Base-by-base conservation (phyloP, 2,888 invertebrate genomes). In the Leuctra nigra region DNA sequence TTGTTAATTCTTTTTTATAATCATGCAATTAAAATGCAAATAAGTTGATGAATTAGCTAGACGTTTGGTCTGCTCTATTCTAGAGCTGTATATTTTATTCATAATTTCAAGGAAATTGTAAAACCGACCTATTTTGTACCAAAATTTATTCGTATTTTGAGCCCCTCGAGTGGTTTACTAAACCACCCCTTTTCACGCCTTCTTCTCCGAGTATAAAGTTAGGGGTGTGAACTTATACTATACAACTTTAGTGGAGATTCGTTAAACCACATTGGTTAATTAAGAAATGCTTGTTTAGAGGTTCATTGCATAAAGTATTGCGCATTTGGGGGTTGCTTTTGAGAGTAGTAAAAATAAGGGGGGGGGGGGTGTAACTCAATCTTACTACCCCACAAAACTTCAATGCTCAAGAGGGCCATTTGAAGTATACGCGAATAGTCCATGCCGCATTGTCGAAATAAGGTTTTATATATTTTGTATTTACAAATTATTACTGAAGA, bases 201-300 rank as follows among this genome's bases (percentile, higher is more conserved):
- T 46, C 20, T 22, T 22, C 46, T 23, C 23, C 23, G 24, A n/a
- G 24, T 6, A 13, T 38, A 46, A 22, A 46, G 46, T 22, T 46
- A 16, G n/a, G 14, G 36, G 14, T 39, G 20, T 39, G 39, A 39
- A 39, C 39, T 39, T 39, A 39, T 16, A 18, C 22, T 24, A 46
- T n/a, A 46, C 46, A 46, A 46, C 46, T 23, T 46, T 46, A n/a
- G 46, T 46, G 46, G 22, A 47, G 47, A 47, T 47, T 47, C 25
- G 25, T 47, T 25, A 47, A 55, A 46, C 57, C 59, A 39, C 59
- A 54, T 52, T 57, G 55, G 55, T 54, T 57, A 57, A 59, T 59
- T 59, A 48, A 54, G 57, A 59, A 57, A 59, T 52, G 54, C 47
- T 56, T 59, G 53, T 55, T 53, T 50, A 41, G 41, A 33, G 33